Conservation (phyloP, 30 jellyfish, hydroid and myxozoan species). For the Haliclystus octoradiatus region DNA sequence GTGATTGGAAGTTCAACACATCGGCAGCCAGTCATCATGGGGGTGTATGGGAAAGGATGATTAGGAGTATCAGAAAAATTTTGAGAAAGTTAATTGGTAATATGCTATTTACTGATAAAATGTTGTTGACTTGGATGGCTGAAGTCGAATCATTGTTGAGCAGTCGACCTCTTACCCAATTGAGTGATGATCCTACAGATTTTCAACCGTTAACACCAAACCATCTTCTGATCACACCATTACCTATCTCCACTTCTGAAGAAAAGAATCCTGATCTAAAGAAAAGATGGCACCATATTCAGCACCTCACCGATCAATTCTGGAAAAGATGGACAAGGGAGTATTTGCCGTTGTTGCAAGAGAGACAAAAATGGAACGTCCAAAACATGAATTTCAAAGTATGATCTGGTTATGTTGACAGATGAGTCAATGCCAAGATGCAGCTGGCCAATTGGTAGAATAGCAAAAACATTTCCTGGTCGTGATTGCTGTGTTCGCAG, state of each 20-base stretch:
- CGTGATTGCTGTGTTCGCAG: constrained; percentile 25
- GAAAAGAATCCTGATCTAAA: constrained; percentile 9
- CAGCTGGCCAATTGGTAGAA: constrained; percentile 38
- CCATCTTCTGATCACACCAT: constrained; percentile 16
- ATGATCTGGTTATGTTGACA: no score
- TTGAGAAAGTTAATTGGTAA: constrained; percentile 11
- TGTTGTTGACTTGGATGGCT: constrained; percentile 4
- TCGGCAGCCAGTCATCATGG: no score
- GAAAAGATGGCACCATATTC: constrained; percentile 32
- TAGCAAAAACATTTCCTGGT: constrained; percentile 14
- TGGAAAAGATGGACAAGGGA: constrained; percentile 34
- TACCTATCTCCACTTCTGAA: constrained; percentile 30
- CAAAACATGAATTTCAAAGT: constrained; percentile 7
- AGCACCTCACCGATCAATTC: constrained; percentile 26
- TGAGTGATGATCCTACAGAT: constrained; percentile 28
- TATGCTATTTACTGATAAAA: constrained; percentile 12
- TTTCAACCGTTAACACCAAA: constrained; percentile 23
- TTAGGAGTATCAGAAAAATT: constrained; percentile 8
- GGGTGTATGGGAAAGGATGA: constrained; percentile 30
- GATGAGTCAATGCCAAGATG: constrained; percentile 26
- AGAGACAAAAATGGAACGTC: constrained; percentile 22
- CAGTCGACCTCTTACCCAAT: constrained; percentile 33
- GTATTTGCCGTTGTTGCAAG: constrained; percentile 16
- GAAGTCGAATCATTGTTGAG: constrained; percentile 30
- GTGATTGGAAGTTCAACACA: no score